Evolutionary conservation across 2,888 invertebrate species (phyloP), one percentile per base, ranked within the genome.

Genomic region (Pachycephus smyrnensis): DNA sequence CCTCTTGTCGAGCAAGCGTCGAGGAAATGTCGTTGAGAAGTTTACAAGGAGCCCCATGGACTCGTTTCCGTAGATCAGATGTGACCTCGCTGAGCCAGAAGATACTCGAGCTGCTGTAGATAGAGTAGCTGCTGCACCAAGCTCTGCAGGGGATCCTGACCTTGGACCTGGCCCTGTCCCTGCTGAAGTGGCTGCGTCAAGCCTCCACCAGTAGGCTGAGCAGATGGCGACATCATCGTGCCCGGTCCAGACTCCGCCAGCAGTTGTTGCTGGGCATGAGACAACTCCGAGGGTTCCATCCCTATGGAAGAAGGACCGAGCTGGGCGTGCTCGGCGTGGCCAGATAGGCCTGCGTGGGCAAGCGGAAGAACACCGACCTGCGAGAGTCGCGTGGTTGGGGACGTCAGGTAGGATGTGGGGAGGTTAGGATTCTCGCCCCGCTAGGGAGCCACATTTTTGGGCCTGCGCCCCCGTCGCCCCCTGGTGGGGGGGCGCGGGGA

Each of bases 381-480:
- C 80, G 89, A 82, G 81, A 86, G 83, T 68, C 88, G 86, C 80
- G 84, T 82, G 79, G 82, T 74, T 77, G 85, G 78, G 81, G 88
- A 86, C 84, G 86, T 84, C 85, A 88, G 83, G 84, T 89, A 89
- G 88, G 89, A 86, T 85, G 86, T 85, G 87, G 89, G 87, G 86
- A 89, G 88, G 81, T 83, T 83, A 84, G 89, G 87, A 85, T 91
- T 91, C 90, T 91, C 91, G 91, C 91, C 91, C 91, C 91, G 91
- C 91, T 91, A 91, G 91, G 91, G 91, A 91, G 91, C 90, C 91
- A 91, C 89, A 86, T 91, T 91, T 87, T 91, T 91, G 91, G 91
- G 91, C 91, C 91, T 90, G 91, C 91, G 91, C 91, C 91, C 91
- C 91, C 91, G 91, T 88, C 91, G 91, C 91, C 91, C 91, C 90